These are phyloP conservation scores for Odontophorus gujanensis DNA, from an alignment of 2,113 vertebrate species.

Conservation along the genomic window DNA sequence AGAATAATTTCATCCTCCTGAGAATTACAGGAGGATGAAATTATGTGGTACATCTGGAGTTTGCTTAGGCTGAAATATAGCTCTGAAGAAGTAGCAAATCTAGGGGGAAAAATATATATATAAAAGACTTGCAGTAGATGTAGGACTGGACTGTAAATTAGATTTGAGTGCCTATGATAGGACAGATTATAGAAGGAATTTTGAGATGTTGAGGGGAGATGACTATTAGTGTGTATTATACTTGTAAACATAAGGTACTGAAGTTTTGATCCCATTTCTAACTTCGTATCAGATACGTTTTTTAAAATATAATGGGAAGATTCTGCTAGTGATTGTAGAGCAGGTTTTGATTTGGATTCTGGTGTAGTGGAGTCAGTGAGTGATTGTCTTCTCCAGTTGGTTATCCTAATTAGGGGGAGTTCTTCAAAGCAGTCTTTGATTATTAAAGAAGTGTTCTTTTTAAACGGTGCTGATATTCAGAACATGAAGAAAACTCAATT, in stretches of 20 bases:
- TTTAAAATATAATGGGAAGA: background rate
- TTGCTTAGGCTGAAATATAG: background rate
- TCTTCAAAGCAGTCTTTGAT: background rate
- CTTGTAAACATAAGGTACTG: background rate
- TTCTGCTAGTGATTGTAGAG: background rate
- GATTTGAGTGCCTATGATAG: background rate
- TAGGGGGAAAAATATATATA: too few relatives aligned
- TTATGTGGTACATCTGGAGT: background rate
- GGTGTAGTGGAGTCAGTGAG: background rate
- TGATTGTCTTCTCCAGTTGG: background rate
- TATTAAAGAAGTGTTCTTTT: background rate
- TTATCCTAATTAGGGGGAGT: rapidly evolving
- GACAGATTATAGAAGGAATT: background rate
- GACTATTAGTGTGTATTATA: background rate
- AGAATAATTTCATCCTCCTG: background rate
- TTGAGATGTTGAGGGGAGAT: background rate
- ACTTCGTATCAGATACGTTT: background rate
- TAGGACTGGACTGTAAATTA: background rate
- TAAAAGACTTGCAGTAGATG: background rate
- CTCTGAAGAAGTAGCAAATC: background rate
- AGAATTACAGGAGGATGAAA: background rate
- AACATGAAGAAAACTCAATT: background rate
- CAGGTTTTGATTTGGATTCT: background rate
- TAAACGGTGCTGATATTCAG: background rate
- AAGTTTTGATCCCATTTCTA: background rate